phyloP scores from a whole-genome alignment of 2,888 invertebrate species.

The Ischnura elegans region DNA sequence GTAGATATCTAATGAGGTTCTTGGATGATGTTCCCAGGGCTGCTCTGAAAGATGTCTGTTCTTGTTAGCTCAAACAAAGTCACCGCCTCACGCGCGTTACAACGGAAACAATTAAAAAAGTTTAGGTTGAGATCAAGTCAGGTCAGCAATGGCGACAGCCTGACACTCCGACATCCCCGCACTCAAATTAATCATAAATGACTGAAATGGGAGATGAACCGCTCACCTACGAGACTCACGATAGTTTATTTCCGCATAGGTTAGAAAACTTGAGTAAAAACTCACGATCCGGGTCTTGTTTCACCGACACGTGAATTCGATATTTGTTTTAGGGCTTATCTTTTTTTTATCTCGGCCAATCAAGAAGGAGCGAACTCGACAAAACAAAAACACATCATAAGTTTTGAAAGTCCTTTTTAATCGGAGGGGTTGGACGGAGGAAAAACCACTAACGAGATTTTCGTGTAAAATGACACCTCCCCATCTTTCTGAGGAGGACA shows the following conservation, averaged over 20 bases:
- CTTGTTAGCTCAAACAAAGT: too few relatives aligned
- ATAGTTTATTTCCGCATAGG: neutral
- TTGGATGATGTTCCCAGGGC: too few relatives aligned
- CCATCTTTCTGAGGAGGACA: neutral
- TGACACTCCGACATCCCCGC: too few relatives aligned
- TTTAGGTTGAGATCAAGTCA: too few relatives aligned
- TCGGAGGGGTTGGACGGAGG: neutral
- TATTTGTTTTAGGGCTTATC: neutral
- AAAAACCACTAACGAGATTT: constrained; percentile 52
- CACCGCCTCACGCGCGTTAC: too few relatives aligned
- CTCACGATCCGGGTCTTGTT: neutral
- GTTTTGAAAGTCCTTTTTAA: constrained; percentile 42
- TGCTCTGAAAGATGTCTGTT: too few relatives aligned
- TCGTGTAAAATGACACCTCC: constrained; percentile 58
- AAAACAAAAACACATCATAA: constrained; percentile 17
- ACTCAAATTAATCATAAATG: too few relatives aligned
- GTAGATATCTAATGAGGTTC: too few relatives aligned
- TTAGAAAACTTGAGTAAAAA: neutral
- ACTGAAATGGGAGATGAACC: too few relatives aligned
- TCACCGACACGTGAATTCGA: neutral
- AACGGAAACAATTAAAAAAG: too few relatives aligned
- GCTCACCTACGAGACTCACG: too few relatives aligned
- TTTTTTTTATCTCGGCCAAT: neutral
- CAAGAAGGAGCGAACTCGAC: neutral
- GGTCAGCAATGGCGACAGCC: too few relatives aligned